These are phyloP conservation scores for Antheraea mylitta DNA, from an alignment of 1,140 invertebrate species.

Conservation along the genomic window DNA sequence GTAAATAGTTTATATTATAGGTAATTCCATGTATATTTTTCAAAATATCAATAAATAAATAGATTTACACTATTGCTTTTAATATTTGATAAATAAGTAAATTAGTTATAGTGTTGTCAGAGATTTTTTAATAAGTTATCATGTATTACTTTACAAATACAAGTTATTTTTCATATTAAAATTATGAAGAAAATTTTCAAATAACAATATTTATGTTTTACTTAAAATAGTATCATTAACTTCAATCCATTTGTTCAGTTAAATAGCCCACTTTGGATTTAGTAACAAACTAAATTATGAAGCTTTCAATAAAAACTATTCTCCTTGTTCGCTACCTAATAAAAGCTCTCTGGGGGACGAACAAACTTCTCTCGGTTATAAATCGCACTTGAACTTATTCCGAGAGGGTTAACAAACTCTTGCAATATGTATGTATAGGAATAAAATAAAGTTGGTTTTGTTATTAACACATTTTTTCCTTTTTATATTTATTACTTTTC, in stretches of 20 bases:
- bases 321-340: conserved; percentile 13
- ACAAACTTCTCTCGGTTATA: conserved; percentile 25
- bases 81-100: too few relatives aligned
- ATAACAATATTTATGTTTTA: not conserved
- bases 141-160: too few relatives aligned
- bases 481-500: not conserved
- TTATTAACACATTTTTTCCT: not conserved
- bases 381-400: conserved; percentile 17
- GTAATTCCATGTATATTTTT: too few relatives aligned
- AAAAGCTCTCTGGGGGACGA: conserved; percentile 26
- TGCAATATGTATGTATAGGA: not conserved
- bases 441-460: not conserved
- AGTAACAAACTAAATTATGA: conserved; percentile 10
- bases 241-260: not conserved
- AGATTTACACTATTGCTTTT: too few relatives aligned
- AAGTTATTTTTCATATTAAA: not conserved
- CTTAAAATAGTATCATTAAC: not conserved
- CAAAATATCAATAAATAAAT: too few relatives aligned
- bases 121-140: too few relatives aligned
- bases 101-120: too few relatives aligned
- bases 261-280: conserved; percentile 4
- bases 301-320: conserved; percentile 14
- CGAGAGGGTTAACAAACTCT: conserved; percentile 15
- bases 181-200: not conserved
- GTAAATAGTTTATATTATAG: too few relatives aligned